Evolutionary conservation across 2,888 invertebrate genomes (phyloP), one percentile per base, ranked within the genome.

Genomic region (Tromatobia lineatoria): DNA sequence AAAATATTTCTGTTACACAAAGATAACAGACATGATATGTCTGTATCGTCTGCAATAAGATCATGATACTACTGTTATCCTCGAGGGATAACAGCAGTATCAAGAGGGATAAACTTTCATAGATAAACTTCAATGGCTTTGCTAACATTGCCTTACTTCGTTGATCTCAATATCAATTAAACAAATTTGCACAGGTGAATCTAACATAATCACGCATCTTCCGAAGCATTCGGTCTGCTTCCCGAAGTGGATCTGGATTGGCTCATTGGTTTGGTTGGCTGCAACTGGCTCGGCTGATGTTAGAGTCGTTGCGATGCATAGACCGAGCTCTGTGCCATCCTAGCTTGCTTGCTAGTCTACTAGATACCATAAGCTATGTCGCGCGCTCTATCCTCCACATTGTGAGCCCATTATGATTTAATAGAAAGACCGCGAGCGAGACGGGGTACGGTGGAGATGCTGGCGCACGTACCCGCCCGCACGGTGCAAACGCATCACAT

Each of bases 321-420:
- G 54, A 45, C 78, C 25, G 15, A 29, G 42, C 42, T 50, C 66
- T 52, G 73, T 76, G 20, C 73, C 47, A 71, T 74, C 81, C 77
- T 74, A 78, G 84, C 78, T 74, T 61, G 64, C 57, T 78, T 15
- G 20, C 77, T 45, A 54, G 77, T 73, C 47, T 69, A 69, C 80
- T 81, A 78, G 81, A 84, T 81, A 64, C 73, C 64, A 50, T 70
- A 29, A 78, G 80, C 81, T 77, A 74, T 81, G 80, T 73, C 59
- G 77, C 59, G 77, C 76, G 67, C 59, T 80, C 84, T 84, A 81
- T 84, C 84, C 81, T 70, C 90, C 90, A 92, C 91, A 92, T 92
- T 92, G 92, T 92, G 90, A 89, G 89, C 88, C 92, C 88, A 92
- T 92, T 92, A 92, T 90, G 89, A 90, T 90, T 92, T 91, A 92